Evolutionary conservation across 2,888 invertebrate genomes (phyloP), one percentile per base, ranked within the genome.

Genomic region (Lochmaea capreae): DNA sequence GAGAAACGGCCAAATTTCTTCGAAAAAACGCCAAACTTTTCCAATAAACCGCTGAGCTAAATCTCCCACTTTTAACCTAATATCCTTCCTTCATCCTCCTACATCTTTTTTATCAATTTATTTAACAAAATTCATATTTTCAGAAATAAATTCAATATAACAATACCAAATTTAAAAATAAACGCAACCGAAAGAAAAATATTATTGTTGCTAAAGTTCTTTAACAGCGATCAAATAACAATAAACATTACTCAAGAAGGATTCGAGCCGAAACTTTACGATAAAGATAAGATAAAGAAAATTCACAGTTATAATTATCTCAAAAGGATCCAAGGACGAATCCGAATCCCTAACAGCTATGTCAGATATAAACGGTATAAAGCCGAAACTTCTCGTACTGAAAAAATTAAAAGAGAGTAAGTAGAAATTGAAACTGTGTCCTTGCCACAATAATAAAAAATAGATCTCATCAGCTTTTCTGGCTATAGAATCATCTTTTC

Each of bases 101-200:
- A n/a, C n/a, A n/a, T n/a, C n/a, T n/a, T n/a, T n/a, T n/a, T n/a
- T n/a, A n/a, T n/a, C n/a, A 26, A 26, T 2, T 26, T 26, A 26
- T 2, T 33, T 8, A 33, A 33, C 33, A 8, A 33, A 33, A 33
- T 33, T 33, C 1, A 33, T 22, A 57, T 72, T 81, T 81, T 72
- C 83, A 94, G 94, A 85, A 92, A 93, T 83, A 95, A 95, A 87
- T 88, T 95, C 65, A 94, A 93, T 83, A 89, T 94, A 57, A 91
- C 92, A 0, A 87, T 95, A 33, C 92, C 93, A 26, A 92, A 91
- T 76, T 83, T 95, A 58, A 94, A 94, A 81, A 85, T 95, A 49
- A 94, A 94, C 86, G 86, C 95, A 49, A 94, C 94, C 0, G 94
- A 95, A 83, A 90, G 92, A 66, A 91, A 92, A 84, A 89, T 94